These are phyloP conservation scores for Alosa alosa DNA, from an alignment of 2,113 vertebrate species.

Conservation along the genomic window DNA sequence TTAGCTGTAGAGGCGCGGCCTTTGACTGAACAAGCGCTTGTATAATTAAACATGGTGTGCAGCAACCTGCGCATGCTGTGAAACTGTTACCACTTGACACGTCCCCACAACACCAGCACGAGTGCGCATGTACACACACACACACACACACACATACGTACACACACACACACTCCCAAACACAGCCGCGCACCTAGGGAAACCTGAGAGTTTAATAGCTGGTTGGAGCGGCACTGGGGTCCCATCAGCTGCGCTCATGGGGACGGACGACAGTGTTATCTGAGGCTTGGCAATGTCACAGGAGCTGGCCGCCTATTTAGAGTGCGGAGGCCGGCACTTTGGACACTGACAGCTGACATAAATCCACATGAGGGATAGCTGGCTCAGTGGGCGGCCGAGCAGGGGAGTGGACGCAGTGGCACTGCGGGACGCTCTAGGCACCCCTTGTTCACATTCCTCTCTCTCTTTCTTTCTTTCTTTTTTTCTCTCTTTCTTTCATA, in stretches of 20 bases:
- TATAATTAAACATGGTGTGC: conserved; percentile 55
- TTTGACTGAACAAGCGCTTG: conserved; percentile 55
- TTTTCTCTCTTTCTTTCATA: neutral
- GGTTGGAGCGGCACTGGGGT: conserved; percentile 44
- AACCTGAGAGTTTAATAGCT: conserved; percentile 66
- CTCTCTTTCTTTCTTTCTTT: neutral
- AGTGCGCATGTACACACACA: conserved; percentile 21
- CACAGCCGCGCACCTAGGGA: conserved; percentile 39
- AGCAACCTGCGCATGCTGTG: conserved; percentile 11
- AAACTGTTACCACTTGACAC: conserved; percentile 29
- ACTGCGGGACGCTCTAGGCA: neutral
- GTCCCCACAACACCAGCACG: neutral
- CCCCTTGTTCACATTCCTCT: neutral
- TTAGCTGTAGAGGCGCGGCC: conserved; percentile 50
- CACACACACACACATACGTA: neutral
- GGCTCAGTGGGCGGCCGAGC: neutral
- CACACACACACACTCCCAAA: neutral
- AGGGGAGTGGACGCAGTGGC: conserved; percentile 15
- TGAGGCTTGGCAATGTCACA: conserved; percentile 62
- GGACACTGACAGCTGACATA: conserved; percentile 60
- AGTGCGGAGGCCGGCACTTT: conserved; percentile 47
- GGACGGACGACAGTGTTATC: conserved; percentile 66
- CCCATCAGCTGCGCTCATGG: conserved; percentile 52
- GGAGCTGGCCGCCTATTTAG: conserved; percentile 65
- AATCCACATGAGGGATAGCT: conserved; percentile 56